These are phyloP conservation scores for Galaxea fascicularis DNA, from an alignment of 92 coral and sea anemone species.

Conservation along the genomic window DNA sequence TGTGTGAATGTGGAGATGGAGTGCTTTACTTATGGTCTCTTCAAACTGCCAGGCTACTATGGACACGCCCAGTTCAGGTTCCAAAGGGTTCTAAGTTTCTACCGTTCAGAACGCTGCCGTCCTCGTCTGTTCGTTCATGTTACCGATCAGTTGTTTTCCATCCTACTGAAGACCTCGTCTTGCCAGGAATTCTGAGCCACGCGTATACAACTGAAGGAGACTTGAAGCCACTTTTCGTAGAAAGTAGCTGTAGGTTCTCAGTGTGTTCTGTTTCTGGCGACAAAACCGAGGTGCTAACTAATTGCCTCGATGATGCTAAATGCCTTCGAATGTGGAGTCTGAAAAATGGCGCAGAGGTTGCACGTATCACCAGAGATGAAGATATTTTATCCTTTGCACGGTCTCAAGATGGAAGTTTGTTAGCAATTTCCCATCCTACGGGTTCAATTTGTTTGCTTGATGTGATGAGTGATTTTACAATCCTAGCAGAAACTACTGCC, in stretches of 20 bases:
- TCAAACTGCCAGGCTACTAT: neutral
- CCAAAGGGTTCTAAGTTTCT: neutral
- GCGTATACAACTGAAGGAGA: slow-evolving; percentile 12
- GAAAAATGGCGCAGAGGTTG: neutral
- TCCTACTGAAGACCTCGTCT: slow-evolving; percentile 7
- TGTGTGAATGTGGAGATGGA: slow-evolving; percentile 12
- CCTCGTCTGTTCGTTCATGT: neutral
- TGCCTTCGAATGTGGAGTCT: slow-evolving; percentile 34
- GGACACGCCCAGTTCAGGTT: neutral
- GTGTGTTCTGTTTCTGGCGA: slow-evolving; percentile 34
- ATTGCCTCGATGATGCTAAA: neutral
- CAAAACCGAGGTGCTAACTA: slow-evolving; percentile 8
- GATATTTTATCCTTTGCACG: slow-evolving; percentile 22
- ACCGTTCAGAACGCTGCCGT: neutral
- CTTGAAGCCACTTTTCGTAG: neutral
- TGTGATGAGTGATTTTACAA: neutral
- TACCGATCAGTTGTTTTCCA: slow-evolving; percentile 34
- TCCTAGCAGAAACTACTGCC: neutral
- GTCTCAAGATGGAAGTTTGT: neutral
- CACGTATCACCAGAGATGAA: neutral
- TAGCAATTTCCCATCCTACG: slow-evolving; percentile 10
- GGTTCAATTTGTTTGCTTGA: slow-evolving; percentile 4
- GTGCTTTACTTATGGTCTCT: slow-evolving; percentile 22
- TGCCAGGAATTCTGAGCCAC: slow-evolving; percentile 33
- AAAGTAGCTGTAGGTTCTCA: slow-evolving; percentile 5